These are phyloP conservation scores for Rotaria macrura DNA, from an alignment of 2,888 invertebrate species.

Conservation along the genomic window DNA sequence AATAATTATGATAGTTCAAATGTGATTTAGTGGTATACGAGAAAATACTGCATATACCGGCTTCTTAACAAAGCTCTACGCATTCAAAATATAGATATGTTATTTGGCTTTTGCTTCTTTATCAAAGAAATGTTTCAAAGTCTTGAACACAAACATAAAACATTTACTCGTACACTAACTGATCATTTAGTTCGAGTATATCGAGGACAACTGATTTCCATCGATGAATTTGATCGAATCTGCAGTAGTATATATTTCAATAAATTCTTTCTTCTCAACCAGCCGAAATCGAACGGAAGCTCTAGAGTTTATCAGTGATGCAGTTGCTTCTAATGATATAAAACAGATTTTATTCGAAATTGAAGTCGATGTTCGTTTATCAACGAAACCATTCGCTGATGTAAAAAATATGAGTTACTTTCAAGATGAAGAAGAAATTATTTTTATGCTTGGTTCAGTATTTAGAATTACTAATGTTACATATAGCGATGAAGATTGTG, in stretches of 20 bases:
- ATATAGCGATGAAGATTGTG: not conserved
- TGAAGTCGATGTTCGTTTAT: not conserved
- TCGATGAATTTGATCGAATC: not conserved
- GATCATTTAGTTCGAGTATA: not conserved
- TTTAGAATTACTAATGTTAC: not conserved
- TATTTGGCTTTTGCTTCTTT: not conserved
- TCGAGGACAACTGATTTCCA: not conserved
- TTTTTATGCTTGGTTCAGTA: not conserved
- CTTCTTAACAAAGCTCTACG: too few relatives aligned
- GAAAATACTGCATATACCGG: too few relatives aligned
- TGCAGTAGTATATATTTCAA: not conserved
- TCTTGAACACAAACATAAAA: too few relatives aligned
- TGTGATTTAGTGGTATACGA: too few relatives aligned
- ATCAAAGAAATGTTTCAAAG: too few relatives aligned
- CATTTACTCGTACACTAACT: too few relatives aligned
- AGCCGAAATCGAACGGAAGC: not conserved
- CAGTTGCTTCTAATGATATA: not conserved
- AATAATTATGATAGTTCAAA: too few relatives aligned
- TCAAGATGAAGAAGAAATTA: not conserved
- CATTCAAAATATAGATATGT: not conserved
- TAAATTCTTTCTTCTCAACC: constrained; percentile 1
- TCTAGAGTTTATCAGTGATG: not conserved
- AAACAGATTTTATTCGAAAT: not conserved
- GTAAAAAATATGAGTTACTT: not conserved
- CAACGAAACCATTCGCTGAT: not conserved